A percentile compares a stretch with the other conserved stretches of the same genome.
These are phyloP conservation scores for Brachionus angularis DNA, from an alignment of 1,140 invertebrate genomes.

Conservation along the genomic window DNA sequence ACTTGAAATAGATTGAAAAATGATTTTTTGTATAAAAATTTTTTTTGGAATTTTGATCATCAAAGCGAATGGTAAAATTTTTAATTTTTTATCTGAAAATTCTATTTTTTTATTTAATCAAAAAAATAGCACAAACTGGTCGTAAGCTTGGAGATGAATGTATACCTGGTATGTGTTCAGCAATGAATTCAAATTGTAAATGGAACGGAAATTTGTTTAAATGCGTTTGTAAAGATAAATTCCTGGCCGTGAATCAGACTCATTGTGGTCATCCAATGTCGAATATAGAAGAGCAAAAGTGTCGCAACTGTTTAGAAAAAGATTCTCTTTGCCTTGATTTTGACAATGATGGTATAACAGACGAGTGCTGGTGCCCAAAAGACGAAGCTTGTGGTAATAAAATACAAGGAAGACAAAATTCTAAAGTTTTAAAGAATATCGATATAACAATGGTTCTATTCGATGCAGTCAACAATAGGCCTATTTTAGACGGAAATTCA, in stretches of 20 bases:
- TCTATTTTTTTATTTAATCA: neutral
- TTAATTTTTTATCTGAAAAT: neutral
- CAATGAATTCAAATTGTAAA: slow-evolving; percentile 37
- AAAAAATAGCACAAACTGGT: neutral
- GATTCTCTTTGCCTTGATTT: slow-evolving; percentile 38
- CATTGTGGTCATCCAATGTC: slow-evolving; percentile 35
- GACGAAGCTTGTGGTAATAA: slow-evolving; percentile 18
- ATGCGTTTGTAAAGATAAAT: slow-evolving; percentile 38
- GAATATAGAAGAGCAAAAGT: slow-evolving; percentile 37
- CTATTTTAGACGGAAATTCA: neutral
- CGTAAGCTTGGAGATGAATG: slow-evolving; percentile 32
- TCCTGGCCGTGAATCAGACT: slow-evolving; percentile 13
- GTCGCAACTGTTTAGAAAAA: slow-evolving; percentile 33
- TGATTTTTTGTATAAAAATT: too few species aligned
- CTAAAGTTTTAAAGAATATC: slow-evolving; percentile 14
- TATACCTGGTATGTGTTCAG: slow-evolving; percentile 29
- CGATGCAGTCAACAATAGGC: neutral
- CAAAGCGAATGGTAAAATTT: neutral
- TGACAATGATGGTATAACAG: slow-evolving; percentile 27
- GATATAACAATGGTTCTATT: slow-evolving; percentile 11
- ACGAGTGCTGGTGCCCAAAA: slow-evolving; percentile 43
- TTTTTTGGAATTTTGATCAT: too few species aligned
- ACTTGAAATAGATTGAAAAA: too few species aligned
- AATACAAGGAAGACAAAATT: slow-evolving; percentile 1
- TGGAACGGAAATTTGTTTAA: slow-evolving; percentile 5